These are phyloP conservation scores for Sciurus carolinensis DNA, from an alignment of 2,797 vertebrate genomes.

Conservation along the genomic window DNA sequence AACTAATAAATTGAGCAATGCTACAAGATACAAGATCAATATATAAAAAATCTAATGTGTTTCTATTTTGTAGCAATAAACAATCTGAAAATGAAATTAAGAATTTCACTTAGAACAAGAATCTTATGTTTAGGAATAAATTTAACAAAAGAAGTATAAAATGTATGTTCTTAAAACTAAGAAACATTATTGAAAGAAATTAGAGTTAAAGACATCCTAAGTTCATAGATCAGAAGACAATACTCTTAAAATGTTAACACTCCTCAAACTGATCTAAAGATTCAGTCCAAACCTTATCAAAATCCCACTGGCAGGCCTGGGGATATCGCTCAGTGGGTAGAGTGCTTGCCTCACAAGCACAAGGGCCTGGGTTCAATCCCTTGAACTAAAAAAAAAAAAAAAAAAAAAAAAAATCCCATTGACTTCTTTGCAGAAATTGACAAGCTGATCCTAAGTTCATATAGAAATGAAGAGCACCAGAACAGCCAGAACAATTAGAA, in stretches of 20 bases:
- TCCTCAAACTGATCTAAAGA: not conserved
- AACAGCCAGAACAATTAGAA: not conserved
- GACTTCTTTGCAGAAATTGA: not conserved
- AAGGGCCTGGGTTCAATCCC: too few relatives aligned
- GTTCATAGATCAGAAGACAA: not conserved
- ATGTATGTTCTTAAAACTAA: not conserved
- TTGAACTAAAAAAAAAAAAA: too few relatives aligned
- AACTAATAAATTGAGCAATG: not conserved
- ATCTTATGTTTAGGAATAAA: not conserved
- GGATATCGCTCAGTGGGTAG: too few relatives aligned
- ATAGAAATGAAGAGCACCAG: not conserved
- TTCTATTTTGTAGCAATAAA: not conserved
- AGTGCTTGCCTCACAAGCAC: too few relatives aligned
- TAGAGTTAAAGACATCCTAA: not conserved
- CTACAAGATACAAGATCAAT: not conserved
- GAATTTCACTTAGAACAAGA: not conserved
- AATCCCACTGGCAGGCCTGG: not conserved
- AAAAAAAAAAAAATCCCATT: not conserved
- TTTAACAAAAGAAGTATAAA: conserved; percentile 26
- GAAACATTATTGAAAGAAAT: not conserved
- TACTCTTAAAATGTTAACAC: not conserved
- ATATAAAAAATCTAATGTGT: not conserved
- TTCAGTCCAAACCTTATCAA: conserved; percentile 5
- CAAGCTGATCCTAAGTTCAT: not conserved
- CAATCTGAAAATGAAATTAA: not conserved